phyloP scores from a whole-genome alignment of 2,113 vertebrate genomes.

The Oncorhynchus clarkii region DNA sequence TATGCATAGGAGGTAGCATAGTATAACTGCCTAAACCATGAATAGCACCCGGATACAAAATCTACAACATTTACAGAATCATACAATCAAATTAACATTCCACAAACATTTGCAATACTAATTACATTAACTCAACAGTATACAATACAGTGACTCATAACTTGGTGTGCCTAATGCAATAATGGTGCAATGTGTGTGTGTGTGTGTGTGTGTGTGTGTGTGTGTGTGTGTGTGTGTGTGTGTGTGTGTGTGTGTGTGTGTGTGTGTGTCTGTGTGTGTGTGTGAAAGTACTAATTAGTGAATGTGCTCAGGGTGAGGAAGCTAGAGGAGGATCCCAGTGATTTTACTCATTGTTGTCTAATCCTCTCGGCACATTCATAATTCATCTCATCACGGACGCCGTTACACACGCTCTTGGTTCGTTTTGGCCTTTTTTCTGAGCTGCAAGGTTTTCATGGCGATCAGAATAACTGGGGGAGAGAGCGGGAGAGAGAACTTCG shows the following conservation, averaged over 20 bases:
- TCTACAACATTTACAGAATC: conserved; percentile 33
- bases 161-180: conserved; percentile 59
- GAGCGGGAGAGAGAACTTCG: conserved; percentile 59
- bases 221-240: conserved; percentile 43
- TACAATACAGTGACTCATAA: conserved; percentile 48
- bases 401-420: conserved; percentile 29
- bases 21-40: conserved; percentile 32
- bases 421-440: conserved; percentile 56
- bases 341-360: conserved; percentile 64
- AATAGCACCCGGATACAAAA: conserved; percentile 22
- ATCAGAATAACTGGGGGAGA: conserved; percentile 53
- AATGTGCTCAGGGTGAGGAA: conserved; percentile 63
- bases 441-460: conserved; percentile 46
- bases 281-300: conserved; percentile 74
- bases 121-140: conserved; percentile 48
- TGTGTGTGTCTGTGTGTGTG: conserved; percentile 35
- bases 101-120: conserved; percentile 35
- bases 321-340: conserved; percentile 64
- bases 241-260: conserved; percentile 49
- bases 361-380: conserved; percentile 70
- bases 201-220: conserved; percentile 36
- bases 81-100: conserved; percentile 12
- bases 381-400: conserved; percentile 66
- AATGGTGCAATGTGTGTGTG: conserved; percentile 43
- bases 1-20: conserved; percentile 33